Conservation (phyloP, 1,140 invertebrate species). For the Delia radicum region DNA sequence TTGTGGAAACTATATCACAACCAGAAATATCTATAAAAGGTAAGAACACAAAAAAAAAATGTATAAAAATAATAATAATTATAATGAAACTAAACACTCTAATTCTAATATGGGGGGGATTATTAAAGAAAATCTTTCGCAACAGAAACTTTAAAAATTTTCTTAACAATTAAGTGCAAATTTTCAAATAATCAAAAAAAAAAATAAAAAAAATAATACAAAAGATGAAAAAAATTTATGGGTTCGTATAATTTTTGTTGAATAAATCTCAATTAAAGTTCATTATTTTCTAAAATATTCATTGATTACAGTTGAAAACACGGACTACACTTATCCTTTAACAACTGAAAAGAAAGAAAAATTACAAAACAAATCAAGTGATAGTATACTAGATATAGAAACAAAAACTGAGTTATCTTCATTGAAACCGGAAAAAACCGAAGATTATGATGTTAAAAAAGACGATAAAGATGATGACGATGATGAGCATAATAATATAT, state of each 20-base stretch:
- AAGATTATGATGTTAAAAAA: conserved; percentile 32
- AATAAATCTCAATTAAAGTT: conserved; percentile 16
- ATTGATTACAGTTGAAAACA: background rate
- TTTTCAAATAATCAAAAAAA: background rate
- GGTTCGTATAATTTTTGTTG: background rate
- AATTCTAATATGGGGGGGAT: background rate
- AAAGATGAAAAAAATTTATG: background rate
- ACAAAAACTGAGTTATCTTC: background rate
- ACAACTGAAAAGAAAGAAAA: background rate
- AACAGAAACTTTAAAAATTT: background rate
- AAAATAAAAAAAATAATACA: background rate
- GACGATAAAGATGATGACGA: conserved; percentile 27
- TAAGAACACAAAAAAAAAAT: background rate
- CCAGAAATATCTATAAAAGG: conserved; percentile 24
- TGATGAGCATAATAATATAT: conserved; percentile 32
- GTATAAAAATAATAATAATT: background rate
- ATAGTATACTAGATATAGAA: background rate
- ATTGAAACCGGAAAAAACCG: background rate
- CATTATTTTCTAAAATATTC: conserved; percentile 2
- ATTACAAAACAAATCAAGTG: background rate
- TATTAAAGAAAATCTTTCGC: background rate
- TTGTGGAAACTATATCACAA: background rate
- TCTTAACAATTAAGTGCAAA: background rate
- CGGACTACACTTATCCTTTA: background rate
- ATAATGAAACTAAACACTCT: background rate